Conservation (phyloP, 2,888 invertebrate genomes). For the Drosophila antonietae region DNA sequence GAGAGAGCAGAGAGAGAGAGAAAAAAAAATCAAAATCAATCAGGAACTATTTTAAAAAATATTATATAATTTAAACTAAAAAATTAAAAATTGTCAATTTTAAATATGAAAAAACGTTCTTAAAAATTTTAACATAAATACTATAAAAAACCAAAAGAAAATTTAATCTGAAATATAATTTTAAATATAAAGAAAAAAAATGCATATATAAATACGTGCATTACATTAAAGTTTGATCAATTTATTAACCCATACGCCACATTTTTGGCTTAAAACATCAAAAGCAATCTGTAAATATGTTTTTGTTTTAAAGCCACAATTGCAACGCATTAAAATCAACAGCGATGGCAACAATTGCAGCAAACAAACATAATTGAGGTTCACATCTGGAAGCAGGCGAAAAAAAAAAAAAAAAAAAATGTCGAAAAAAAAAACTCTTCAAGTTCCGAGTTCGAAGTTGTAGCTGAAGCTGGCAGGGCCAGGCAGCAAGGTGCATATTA, state of each 20-base stretch:
- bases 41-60: too few species aligned
- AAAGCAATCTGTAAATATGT: constrained; percentile 32
- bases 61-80: too few species aligned
- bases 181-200: background rate
- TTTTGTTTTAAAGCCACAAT: constrained; percentile 36
- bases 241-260: background rate
- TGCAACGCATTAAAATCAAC: constrained; percentile 47
- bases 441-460: constrained; percentile 13
- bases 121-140: too few species aligned
- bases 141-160: background rate
- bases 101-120: too few species aligned
- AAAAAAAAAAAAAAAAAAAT: constrained; percentile 17
- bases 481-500: constrained; percentile 83
- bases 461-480: constrained; percentile 33
- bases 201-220: background rate
- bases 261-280: constrained; percentile 19
- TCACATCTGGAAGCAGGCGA: constrained; percentile 19
- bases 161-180: background rate
- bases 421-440: constrained; percentile 4
- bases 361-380: constrained; percentile 37
- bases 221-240: background rate
- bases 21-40: too few species aligned
- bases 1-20: too few species aligned
- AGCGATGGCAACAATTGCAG: constrained; percentile 26
- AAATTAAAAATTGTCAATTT: too few species aligned